Base-by-base conservation (phyloP, 2,113 vertebrate species). In the Sisor rabdophorus region DNA sequence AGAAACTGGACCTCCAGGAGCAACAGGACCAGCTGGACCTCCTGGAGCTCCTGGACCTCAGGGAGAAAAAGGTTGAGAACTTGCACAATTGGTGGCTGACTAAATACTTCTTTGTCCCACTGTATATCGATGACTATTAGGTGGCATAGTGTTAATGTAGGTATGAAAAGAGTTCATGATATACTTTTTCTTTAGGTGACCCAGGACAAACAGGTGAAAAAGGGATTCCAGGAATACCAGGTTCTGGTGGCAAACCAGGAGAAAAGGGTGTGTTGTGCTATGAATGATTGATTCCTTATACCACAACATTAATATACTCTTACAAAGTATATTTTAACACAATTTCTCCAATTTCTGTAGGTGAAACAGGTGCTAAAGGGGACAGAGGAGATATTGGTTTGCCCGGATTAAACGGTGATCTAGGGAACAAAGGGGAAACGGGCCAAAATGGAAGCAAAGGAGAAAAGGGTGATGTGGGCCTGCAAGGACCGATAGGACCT, bases 381-480 rank as follows among this genome's bases (percentile, higher is more conserved):
- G 94, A 91, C 1, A 95, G 91, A 86, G 96, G 95, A 87, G 91
- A 80, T 81, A 80, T 75, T 0, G 96, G 95, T 61, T 84, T 86
- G 71, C 84, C 80, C 0, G 96, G 96, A 19, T 79, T 90, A 50
- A 95, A 94, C 87, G 96, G 96, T 36, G 93, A 98, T 65, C 94
- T 93, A 3, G 96, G 96, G 2, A 90, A 89, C 20, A 93, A 90
- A 78, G 96, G 96, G 71, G 93, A 93, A 79, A 80, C 82, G 0
- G 94, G 95, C 80, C 89, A 89, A 74, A 95, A 96, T 0, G 94
- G 93, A 13, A 94, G 91, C 72, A 94, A 92, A 78, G 96, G 96
- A 69, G 93, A 89, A 0, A 93, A 89, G 75, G 94, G 94, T 52
- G 91, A 91, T 6, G 58, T 71, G 10, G 90, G 91, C 40, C 50